Evolutionary conservation across 2,113 vertebrate genomes (phyloP), one percentile per base, ranked within the genome.

Genomic region (Scopus umbretta): DNA sequence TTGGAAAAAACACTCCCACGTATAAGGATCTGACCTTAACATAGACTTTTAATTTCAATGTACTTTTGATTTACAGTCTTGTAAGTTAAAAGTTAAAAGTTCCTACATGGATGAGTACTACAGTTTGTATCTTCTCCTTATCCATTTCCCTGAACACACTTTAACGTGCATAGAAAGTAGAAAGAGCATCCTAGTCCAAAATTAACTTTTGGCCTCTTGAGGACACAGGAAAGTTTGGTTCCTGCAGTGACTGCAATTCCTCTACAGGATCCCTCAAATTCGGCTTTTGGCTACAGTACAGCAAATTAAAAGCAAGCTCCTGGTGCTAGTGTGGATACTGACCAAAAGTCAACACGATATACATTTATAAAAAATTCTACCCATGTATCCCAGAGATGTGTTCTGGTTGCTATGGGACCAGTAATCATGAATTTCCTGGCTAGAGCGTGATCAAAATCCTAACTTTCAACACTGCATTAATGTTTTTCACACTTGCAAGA

Each of bases 351-450:
- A 68, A 72, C 34, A 38, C 4, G 16, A 45, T 30, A 62, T 12
- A 56, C 22, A 49, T 26, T 11, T 29, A 62, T 74, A 26, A 36
- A 93, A 73, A 49, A 62, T 23, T 66, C 66, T 88, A 53, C 23
- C 19, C 40, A 5, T 73, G 11, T 86, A 74, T 58, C 45, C 52
- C 2, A 1, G 67, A 67, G 56, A 25, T 67, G 36, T 52, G 59
- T 75, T 68, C 74, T 72, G 43, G 80, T 90, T 94, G 80, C 88
- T 63, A 14, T 52, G 70, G 88, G 36, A 96, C 73, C 14, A 9
- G n/a, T 81, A 96, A 94, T 67, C 73, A 53, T 70, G 53, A 79
- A 85, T 94, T 96, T 97, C 92, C 96, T 97, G 92, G 42, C 68
- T 56, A 34, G 34, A 47, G 62, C 38, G 86, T 32, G 53, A 97